phyloP scores from a whole-genome alignment of 2,113 vertebrate species.

The Paradisaea rubra region DNA sequence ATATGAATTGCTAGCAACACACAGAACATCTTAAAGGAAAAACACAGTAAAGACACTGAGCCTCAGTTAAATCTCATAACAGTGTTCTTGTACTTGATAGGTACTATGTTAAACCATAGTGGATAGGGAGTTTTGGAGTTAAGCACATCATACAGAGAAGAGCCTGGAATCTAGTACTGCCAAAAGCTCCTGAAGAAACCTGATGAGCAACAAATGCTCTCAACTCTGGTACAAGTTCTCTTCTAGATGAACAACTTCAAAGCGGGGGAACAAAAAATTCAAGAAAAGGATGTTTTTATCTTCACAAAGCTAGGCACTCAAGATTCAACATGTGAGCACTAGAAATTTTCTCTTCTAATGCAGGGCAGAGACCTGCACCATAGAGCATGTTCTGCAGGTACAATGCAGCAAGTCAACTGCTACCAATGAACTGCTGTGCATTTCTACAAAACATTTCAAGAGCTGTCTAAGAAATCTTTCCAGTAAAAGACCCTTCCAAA shows the following conservation, averaged over 20 bases:
- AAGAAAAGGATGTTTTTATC: not conserved
- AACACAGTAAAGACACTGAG: not conserved
- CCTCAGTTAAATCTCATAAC: not conserved
- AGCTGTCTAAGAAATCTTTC: not conserved
- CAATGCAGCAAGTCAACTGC: not conserved
- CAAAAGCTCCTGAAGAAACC: not conserved
- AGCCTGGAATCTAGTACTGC: not conserved
- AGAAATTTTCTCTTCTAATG: not conserved
- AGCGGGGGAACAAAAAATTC: not conserved
- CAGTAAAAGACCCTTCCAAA: not conserved
- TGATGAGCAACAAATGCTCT: not conserved
- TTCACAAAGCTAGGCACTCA: not conserved
- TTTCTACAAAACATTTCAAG: not conserved
- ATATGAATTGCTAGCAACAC: not conserved
- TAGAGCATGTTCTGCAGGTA: not conserved
- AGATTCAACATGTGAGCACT: not conserved
- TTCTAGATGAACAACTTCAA: not conserved
- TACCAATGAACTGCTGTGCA: not conserved
- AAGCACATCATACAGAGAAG: not conserved
- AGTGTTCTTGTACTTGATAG: not conserved
- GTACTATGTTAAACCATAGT: not conserved
- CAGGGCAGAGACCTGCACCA: not conserved
- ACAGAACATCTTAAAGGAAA: not conserved
- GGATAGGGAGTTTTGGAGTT: not conserved
- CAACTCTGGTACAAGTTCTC: not conserved